Conservation (phyloP, 2,113 vertebrate species). For the Leptodactylus fuscus region DNA sequence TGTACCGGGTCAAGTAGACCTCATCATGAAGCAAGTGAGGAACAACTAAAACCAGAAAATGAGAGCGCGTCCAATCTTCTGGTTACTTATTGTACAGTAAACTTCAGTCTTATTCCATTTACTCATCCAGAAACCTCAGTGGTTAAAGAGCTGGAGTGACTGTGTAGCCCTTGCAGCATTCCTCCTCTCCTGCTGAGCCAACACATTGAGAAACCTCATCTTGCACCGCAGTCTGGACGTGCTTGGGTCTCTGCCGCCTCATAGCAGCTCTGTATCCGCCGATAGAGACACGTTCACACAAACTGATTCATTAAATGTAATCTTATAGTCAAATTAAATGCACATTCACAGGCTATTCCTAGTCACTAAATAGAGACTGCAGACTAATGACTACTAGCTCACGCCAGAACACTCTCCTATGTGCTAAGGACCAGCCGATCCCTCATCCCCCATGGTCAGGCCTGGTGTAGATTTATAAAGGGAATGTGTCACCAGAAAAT, state of each 20-base stretch:
- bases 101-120: conserved; percentile 15
- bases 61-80: neutral
- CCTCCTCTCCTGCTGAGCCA: conserved; percentile 54
- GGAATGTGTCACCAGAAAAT: no score
- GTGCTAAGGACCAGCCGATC: neutral
- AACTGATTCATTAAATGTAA: neutral
- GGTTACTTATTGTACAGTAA: neutral
- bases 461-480: neutral
- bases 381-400: neutral
- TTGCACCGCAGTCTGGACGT: conserved; percentile 14
- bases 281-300: neutral
- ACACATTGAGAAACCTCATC: conserved; percentile 47
- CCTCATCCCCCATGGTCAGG: neutral
- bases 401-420: neutral
- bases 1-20: neutral
- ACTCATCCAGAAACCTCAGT: conserved; percentile 20
- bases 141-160: conserved; percentile 21
- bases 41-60: neutral
- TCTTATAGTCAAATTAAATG: neutral
- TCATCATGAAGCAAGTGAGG: neutral
- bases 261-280: neutral
- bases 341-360: neutral
- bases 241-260: neutral
- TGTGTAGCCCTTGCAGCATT: conserved; percentile 36
- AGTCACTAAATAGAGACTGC: neutral